A percentile compares a stretch with the other conserved stretches of the same genome.
phyloP scores from a whole-genome alignment of 2,888 invertebrate genomes.

The Scaptomyza parva region DNA sequence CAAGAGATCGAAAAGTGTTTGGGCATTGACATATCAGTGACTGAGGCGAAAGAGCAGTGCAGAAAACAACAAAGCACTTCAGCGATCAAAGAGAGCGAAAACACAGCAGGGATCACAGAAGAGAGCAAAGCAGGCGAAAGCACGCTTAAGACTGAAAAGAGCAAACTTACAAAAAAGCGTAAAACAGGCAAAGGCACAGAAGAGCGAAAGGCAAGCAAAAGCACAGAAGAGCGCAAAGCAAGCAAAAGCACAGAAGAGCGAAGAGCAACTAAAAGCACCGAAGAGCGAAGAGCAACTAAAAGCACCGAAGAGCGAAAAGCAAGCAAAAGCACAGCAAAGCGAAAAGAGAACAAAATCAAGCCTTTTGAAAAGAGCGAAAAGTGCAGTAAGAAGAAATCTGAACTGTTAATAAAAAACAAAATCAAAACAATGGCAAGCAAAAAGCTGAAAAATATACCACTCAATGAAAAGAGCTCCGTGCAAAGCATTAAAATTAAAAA shows the following conservation, averaged over 20 bases:
- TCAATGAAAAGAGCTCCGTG: neutral
- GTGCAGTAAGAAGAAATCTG: neutral
- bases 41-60: neutral
- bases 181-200: neutral
- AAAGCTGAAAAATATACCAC: neutral
- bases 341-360: too few relatives aligned
- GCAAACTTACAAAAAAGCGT: neutral
- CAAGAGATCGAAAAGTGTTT: slow-evolving; percentile 82
- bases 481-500: neutral
- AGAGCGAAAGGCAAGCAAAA: neutral
- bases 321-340: neutral
- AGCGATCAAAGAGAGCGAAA: neutral
- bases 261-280: neutral
- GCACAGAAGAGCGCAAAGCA: neutral
- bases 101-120: neutral
- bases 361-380: neutral
- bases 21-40: slow-evolving; percentile 73
- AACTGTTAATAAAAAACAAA: slow-evolving; percentile 20
- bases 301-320: neutral
- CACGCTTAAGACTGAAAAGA: neutral
- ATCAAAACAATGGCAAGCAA: slow-evolving; percentile 35
- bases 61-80: slow-evolving; percentile 1
- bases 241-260: neutral
- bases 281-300: neutral
- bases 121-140: neutral